These are phyloP conservation scores for Campylorhamphus procurvoides DNA, from an alignment of 2,113 vertebrate genomes.

Conservation along the genomic window DNA sequence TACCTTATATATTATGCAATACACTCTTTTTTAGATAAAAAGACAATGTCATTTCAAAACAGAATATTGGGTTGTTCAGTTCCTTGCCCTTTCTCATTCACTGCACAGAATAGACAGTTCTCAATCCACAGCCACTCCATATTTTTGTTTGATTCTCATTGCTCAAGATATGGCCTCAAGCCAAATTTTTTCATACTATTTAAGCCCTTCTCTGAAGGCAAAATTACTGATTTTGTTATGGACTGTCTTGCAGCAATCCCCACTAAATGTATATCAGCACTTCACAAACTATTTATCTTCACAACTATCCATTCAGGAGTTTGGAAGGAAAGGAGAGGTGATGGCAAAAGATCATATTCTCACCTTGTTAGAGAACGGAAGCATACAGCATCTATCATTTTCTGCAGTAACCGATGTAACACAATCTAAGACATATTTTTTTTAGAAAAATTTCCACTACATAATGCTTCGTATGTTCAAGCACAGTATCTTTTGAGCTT, in stretches of 20 bases:
- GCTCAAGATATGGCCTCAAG: background rate
- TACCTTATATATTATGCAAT: background rate
- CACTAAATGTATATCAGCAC: background rate
- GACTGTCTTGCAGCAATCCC: background rate
- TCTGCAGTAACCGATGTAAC: background rate
- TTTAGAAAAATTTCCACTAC: background rate
- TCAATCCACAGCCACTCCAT: background rate
- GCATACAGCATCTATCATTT: background rate
- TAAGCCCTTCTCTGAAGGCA: background rate
- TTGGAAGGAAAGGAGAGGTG: background rate
- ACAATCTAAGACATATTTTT: background rate
- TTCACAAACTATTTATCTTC: slow-evolving; percentile 31
- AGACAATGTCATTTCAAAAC: background rate
- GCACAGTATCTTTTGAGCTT: background rate
- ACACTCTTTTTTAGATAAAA: background rate
- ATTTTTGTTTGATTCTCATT: slow-evolving; percentile 28
- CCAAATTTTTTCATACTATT: background rate
- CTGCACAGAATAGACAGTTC: background rate
- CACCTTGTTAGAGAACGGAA: background rate
- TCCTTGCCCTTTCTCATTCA: background rate
- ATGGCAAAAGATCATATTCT: background rate
- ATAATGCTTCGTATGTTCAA: background rate
- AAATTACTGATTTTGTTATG: background rate
- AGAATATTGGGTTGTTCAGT: background rate
- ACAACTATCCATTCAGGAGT: background rate